Conservation (phyloP, 1,140 invertebrate genomes). For the Plodia interpunctella region DNA sequence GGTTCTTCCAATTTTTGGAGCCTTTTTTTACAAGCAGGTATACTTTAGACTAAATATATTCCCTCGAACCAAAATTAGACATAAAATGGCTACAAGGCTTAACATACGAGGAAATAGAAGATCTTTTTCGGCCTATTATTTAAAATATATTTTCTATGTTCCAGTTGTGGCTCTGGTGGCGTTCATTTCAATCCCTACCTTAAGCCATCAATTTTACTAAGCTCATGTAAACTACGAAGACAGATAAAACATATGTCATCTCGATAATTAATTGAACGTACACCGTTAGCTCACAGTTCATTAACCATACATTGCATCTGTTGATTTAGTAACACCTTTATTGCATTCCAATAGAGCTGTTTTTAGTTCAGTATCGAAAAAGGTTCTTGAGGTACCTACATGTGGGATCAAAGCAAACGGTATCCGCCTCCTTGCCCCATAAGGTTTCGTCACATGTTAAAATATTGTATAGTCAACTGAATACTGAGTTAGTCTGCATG, state of each 20-base stretch:
- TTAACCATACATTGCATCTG: conserved; percentile 6
- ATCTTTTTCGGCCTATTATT: no score
- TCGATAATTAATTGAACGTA: conserved; percentile 7
- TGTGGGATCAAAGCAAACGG: conserved; percentile 4
- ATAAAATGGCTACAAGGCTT: no score
- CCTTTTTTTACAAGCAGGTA: no score
- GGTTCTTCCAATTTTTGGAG: no score
- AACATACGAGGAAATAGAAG: no score
- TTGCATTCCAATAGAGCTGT: background rate
- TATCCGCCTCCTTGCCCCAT: background rate
- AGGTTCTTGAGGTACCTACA: background rate
- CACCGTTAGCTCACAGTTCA: conserved; percentile 10
- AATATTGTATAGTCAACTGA: background rate
- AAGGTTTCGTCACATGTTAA: background rate
- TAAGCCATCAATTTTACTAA: no score
- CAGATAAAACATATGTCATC: conserved; percentile 14
- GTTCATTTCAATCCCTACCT: no score
- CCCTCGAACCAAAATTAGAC: no score
- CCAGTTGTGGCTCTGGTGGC: no score
- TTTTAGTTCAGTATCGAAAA: background rate
- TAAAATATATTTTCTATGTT: no score
- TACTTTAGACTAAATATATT: no score
- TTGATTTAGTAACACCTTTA: background rate
- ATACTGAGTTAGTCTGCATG: background rate
- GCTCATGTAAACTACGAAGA: no score